Percentiles rank a stretch among this genome's conserved stretches.
Evolutionary conservation across 2,888 invertebrate genomes (phyloP).

Genomic region (Drosophila bunnanda): DNA sequence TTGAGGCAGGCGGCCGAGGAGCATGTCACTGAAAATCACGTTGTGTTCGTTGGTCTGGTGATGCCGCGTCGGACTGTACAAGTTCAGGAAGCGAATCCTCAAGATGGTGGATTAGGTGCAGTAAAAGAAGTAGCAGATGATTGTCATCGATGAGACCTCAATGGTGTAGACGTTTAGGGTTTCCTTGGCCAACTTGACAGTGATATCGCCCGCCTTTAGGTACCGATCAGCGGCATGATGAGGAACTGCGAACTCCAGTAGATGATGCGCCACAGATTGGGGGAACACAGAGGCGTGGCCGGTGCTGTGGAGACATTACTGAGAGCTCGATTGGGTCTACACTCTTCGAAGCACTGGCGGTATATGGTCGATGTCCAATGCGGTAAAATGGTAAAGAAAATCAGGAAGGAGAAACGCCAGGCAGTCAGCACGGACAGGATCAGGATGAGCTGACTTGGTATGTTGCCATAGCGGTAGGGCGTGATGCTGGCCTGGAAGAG

Average conservation of each 20-base stretch:
- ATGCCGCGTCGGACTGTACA: slow-evolving; percentile 98
- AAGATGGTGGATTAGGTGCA: slow-evolving; percentile 99
- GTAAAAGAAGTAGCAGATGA: slow-evolving; percentile 97
- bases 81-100: slow-evolving; percentile 96
- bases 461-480: slow-evolving; percentile 97
- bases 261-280: slow-evolving; percentile 97
- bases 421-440: slow-evolving; percentile 98
- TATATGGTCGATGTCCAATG: slow-evolving; percentile 99
- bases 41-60: slow-evolving; percentile 99
- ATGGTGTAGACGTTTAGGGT: slow-evolving; percentile 97
- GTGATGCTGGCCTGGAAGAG: slow-evolving; percentile 89
- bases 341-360: slow-evolving; percentile 90
- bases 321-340: slow-evolving; percentile 54
- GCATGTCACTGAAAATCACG: slow-evolving; percentile 98
- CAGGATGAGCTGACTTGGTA: slow-evolving; percentile 95
- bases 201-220: slow-evolving; percentile 98
- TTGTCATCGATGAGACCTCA: slow-evolving; percentile 95
- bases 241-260: slow-evolving; percentile 99
- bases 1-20: slow-evolving; percentile 98
- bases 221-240: slow-evolving; percentile 98
- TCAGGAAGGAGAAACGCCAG: slow-evolving; percentile 99
- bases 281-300: slow-evolving; percentile 90
- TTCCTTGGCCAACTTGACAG: slow-evolving; percentile 91
- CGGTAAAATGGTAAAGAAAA: slow-evolving; percentile 97
- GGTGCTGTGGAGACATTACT: slow-evolving; percentile 16